phyloP scores from a whole-genome alignment of 2,797 vertebrate genomes.

The Acipenser oxyrinchus region DNA sequence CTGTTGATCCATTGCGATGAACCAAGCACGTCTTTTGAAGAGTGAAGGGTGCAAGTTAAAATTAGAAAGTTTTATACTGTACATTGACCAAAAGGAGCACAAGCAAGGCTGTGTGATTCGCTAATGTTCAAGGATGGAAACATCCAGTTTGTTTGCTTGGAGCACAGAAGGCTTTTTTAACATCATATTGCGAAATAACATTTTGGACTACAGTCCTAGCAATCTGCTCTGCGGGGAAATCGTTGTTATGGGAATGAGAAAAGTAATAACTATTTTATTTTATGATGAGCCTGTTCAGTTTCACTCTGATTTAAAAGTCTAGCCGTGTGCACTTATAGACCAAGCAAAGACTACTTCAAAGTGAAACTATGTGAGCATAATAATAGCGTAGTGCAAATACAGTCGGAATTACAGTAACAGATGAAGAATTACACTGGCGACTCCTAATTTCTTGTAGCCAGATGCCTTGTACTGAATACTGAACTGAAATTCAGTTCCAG shows the following conservation, averaged over 20 bases:
- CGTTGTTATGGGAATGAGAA: background rate
- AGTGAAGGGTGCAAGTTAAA: too few species aligned
- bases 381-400: constrained; percentile 3
- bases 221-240: background rate
- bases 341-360: constrained; percentile 11
- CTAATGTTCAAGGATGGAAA: too few species aligned
- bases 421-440: constrained; percentile 4
- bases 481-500: background rate
- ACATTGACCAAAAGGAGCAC: too few species aligned
- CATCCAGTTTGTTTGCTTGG: background rate
- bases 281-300: background rate
- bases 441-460: background rate
- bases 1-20: too few species aligned
- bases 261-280: background rate
- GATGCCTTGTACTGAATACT: background rate
- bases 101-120: too few species aligned
- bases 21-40: too few species aligned
- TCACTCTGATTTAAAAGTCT: background rate
- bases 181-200: constrained; percentile 3
- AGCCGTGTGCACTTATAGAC: constrained; percentile 7
- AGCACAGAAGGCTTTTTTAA: background rate
- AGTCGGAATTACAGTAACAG: background rate
- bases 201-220: background rate
- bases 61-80: too few species aligned
- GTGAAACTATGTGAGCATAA: constrained; percentile 2